phyloP scores from a whole-genome alignment of 2,797 vertebrate genomes.

The Dicrostonyx torquatus region DNA sequence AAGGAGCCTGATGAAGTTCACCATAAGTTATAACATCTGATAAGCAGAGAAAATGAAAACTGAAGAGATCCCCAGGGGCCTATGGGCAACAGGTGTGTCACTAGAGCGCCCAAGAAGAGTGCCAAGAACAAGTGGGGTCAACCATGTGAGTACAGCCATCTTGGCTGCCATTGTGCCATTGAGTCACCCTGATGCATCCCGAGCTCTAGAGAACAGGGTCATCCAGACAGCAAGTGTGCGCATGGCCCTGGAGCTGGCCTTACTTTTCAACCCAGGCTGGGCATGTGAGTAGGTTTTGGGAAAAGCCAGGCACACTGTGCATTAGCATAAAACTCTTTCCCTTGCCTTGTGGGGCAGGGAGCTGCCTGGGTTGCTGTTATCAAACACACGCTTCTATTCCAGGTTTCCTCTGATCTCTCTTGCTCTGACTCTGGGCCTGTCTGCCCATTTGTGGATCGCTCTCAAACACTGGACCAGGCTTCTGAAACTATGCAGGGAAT shows the following conservation, averaged over 20 bases:
- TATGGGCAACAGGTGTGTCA: accelerated
- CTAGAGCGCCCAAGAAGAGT: neutral
- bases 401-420: neutral
- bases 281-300: too few relatives aligned
- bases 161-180: neutral
- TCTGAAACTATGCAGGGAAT: neutral
- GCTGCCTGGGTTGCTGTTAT: neutral
- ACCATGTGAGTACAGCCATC: neutral
- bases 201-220: neutral
- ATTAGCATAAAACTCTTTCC: too few relatives aligned
- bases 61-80: neutral
- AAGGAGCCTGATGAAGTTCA: neutral
- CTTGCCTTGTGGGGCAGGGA: neutral
- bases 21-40: neutral
- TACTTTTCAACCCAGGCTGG: too few relatives aligned
- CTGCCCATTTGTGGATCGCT: too few relatives aligned
- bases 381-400: neutral
- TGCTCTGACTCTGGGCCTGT: neutral
- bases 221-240: too few relatives aligned
- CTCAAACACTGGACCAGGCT: neutral
- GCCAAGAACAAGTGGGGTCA: neutral
- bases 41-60: neutral
- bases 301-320: neutral
- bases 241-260: neutral
- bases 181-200: neutral